A percentile compares a stretch with the other conserved stretches of the same genome.
Conservation (phyloP, 2,888 invertebrate genomes). For the Xestia xanthographa region DNA sequence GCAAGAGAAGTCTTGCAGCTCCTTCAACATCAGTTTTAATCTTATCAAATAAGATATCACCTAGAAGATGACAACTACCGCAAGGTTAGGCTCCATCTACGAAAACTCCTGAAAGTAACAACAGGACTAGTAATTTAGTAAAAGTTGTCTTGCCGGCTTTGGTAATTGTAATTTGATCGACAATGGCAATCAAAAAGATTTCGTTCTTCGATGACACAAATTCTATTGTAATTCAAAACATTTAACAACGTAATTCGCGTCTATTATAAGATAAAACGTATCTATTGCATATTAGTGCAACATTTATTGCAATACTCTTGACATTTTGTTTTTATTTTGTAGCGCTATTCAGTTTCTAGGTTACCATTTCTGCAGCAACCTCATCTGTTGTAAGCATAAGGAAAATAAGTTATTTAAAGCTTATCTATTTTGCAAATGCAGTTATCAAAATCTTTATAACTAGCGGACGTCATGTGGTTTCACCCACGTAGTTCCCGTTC, state of each 20-base stretch:
- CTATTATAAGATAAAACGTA: slow-evolving; percentile 7
- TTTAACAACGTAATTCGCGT: background rate
- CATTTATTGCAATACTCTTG: slow-evolving; percentile 9
- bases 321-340: slow-evolving; percentile 28
- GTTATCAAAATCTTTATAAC: slow-evolving; percentile 16
- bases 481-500: too few species aligned
- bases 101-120: background rate
- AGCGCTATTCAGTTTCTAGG: slow-evolving; percentile 22
- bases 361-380: slow-evolving; percentile 5
- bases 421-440: slow-evolving; percentile 1
- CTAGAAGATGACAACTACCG: background rate
- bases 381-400: slow-evolving; percentile 14
- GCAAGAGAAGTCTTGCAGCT: background rate
- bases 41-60: background rate
- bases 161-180: slow-evolving; percentile 1
- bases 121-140: too few species aligned
- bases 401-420: slow-evolving; percentile 4
- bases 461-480: too few species aligned
- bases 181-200: background rate
- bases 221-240: slow-evolving; percentile 1
- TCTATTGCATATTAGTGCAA: slow-evolving; percentile 22
- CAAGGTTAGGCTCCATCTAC: background rate
- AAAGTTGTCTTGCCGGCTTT: background rate
- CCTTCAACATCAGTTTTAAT: background rate
- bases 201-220: background rate